Evolutionary conservation across 2,888 invertebrate genomes (phyloP).

Genomic region (Lathronympha strigana): DNA sequence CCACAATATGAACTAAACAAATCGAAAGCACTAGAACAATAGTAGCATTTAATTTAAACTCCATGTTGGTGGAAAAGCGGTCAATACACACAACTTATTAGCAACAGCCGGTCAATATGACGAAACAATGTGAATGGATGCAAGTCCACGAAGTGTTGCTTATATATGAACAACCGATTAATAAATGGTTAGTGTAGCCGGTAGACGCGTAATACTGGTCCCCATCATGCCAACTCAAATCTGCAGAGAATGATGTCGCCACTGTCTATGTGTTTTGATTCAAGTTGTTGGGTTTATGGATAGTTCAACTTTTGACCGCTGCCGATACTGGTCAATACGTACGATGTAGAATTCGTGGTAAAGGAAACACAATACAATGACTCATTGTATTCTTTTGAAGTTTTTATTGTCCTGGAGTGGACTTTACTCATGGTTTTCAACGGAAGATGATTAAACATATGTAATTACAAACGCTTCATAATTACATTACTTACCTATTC

Average conservation of each 20-base stretch:
- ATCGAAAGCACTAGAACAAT: conserved; percentile 46
- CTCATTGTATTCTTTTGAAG: conserved; percentile 14
- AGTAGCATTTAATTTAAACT: conserved; percentile 43
- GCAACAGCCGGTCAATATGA: neutral
- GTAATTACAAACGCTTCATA: neutral
- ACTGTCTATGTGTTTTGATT: conserved; percentile 5
- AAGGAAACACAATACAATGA: conserved; percentile 13
- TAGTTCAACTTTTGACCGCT: conserved; percentile 22
- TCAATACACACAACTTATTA: neutral
- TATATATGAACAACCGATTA: conserved; percentile 24
- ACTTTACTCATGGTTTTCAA: conserved; percentile 5
- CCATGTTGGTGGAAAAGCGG: conserved; percentile 33
- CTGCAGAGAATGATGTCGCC: conserved; percentile 12
- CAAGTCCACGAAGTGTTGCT: conserved; percentile 7
- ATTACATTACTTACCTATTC: neutral
- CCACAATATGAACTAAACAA: conserved; percentile 47
- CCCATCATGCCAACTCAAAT: conserved; percentile 14
- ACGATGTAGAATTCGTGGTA: conserved; percentile 20
- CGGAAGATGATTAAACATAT: conserved; percentile 3
- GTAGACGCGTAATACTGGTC: conserved; percentile 20
- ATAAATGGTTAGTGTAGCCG: conserved; percentile 19
- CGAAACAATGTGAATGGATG: conserved; percentile 19
- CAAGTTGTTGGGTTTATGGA: neutral
- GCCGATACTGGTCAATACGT: conserved; percentile 5
- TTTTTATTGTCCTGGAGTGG: conserved; percentile 7